A percentile compares a stretch with the other conserved stretches of the same genome.
Conservation (phyloP, 2,888 invertebrate species). For the Nemotelus pantherinus region DNA sequence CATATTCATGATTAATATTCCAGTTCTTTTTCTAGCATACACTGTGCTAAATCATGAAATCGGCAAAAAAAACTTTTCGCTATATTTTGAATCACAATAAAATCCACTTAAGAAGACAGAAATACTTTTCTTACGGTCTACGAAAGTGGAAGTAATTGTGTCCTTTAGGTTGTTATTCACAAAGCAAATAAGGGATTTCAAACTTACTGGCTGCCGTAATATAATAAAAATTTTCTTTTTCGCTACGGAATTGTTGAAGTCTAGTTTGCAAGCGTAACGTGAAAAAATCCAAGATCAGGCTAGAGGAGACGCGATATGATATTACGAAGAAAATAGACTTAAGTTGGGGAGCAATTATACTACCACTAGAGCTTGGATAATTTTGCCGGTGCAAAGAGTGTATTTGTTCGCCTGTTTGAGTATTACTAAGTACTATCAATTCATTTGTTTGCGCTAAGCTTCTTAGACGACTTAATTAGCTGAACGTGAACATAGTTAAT, state of each 20-base stretch:
- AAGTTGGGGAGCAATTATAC: constrained; percentile 3
- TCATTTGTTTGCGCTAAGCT: background rate
- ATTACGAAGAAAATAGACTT: constrained; percentile 20
- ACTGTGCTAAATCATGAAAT: background rate
- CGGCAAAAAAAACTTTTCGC: constrained; percentile 36
- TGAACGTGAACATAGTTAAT: background rate
- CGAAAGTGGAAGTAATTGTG: constrained; percentile 45
- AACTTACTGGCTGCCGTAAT: constrained; percentile 14
- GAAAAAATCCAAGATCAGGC: background rate
- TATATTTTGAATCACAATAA: constrained; percentile 48
- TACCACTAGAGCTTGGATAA: background rate
- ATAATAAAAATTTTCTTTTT: constrained; percentile 22
- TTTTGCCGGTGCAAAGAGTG: too few relatives aligned
- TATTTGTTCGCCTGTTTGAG: too few relatives aligned
- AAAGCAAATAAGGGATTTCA: constrained; percentile 28
- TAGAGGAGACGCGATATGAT: background rate
- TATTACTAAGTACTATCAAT: background rate
- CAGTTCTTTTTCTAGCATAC: background rate
- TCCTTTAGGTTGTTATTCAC: constrained; percentile 41
- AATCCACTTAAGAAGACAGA: constrained; percentile 49
- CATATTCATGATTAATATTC: too few relatives aligned
- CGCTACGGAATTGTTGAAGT: too few relatives aligned
- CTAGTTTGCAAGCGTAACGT: background rate
- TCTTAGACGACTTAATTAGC: background rate
- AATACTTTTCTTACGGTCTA: constrained; percentile 38